Evolutionary conservation across 2,113 vertebrate species (phyloP).

Genomic region (Seriola dumerili): DNA sequence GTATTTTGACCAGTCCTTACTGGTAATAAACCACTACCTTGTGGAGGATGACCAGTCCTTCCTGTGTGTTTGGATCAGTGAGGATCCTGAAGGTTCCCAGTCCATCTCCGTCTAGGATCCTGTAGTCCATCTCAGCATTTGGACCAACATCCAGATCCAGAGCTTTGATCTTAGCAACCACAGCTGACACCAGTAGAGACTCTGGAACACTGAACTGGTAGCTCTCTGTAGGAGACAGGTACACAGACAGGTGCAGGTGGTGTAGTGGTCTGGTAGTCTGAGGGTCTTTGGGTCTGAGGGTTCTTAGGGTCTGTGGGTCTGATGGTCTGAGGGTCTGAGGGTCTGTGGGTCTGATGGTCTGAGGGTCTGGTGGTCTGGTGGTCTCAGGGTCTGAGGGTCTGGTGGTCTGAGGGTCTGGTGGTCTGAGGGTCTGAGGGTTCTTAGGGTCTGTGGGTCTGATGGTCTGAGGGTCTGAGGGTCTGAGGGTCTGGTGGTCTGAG

Average conservation of each 20-base stretch:
- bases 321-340: too few species aligned
- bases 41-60: slow-evolving; percentile 88
- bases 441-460: too few species aligned
- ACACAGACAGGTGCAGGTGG: too few species aligned
- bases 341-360: not conserved
- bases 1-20: not conserved
- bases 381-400: too few species aligned
- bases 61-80: slow-evolving; percentile 90
- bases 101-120: slow-evolving; percentile 90
- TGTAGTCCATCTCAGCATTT: slow-evolving; percentile 95
- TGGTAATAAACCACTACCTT: slow-evolving; percentile 34
- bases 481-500: too few species aligned
- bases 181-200: slow-evolving; percentile 72
- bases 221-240: slow-evolving; percentile 27
- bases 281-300: too few species aligned
- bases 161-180: slow-evolving; percentile 93
- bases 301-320: not conserved
- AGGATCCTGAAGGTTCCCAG: slow-evolving; percentile 88
- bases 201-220: slow-evolving; percentile 61
- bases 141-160: slow-evolving; percentile 88
- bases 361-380: too few species aligned
- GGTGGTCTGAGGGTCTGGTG: not conserved
- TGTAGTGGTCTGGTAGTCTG: too few species aligned
- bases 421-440: too few species aligned
- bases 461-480: too few species aligned